phyloP scores from a whole-genome alignment of 2,113 vertebrate species.

The Mirounga angustirostris region DNA sequence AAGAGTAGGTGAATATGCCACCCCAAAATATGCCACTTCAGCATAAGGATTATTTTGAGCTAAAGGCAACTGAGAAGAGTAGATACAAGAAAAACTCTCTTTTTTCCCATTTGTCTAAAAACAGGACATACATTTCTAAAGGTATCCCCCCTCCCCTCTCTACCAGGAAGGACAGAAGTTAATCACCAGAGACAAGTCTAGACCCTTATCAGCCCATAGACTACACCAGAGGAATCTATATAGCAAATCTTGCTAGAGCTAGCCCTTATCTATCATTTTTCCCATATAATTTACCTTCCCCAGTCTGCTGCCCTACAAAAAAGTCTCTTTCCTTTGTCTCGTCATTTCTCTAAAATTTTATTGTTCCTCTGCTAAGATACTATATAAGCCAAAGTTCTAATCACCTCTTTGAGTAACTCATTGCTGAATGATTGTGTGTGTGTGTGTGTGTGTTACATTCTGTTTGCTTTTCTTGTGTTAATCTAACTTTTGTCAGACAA shows the following conservation, averaged over 20 bases:
- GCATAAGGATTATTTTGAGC: background rate
- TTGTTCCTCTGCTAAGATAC: background rate
- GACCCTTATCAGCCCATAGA: background rate
- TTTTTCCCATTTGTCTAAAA: background rate
- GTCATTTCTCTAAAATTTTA: background rate
- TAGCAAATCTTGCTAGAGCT: background rate
- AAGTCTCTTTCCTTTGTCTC: background rate
- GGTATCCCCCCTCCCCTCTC: background rate
- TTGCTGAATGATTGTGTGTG: background rate
- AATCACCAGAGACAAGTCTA: background rate
- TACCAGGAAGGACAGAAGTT: background rate
- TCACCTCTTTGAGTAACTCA: background rate
- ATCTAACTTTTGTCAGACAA: background rate
- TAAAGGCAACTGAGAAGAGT: background rate
- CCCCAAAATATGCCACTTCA: background rate
- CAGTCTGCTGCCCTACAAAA: background rate
- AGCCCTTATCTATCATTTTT: background rate
- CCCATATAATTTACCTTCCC: background rate
- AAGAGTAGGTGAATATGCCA: background rate
- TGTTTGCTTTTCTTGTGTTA: background rate
- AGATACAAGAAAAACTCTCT: background rate
- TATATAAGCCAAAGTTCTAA: background rate
- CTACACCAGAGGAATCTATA: background rate
- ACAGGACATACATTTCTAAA: background rate
- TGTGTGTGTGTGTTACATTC: background rate